phyloP scores from a whole-genome alignment of 1,140 invertebrate species.

The Philotrypesis tridentata region DNA sequence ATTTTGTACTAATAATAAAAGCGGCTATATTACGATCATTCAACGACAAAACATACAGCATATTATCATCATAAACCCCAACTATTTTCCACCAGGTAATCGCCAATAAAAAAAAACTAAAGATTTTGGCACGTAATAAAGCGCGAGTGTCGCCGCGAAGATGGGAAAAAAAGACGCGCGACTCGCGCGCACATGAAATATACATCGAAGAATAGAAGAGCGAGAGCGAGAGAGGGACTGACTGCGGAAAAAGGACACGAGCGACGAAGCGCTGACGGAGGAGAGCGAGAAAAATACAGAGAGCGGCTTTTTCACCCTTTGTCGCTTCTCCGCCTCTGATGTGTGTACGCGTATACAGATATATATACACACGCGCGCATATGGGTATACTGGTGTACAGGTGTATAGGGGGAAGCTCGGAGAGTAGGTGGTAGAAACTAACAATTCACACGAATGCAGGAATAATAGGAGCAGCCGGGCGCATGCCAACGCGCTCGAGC shows the following conservation, averaged over 20 bases:
- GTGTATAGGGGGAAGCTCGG: not conserved
- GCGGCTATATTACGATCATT: too few relatives aligned
- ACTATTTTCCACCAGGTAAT: too few relatives aligned
- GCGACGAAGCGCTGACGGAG: not conserved
- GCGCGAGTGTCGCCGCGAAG: too few relatives aligned
- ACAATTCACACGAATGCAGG: conserved; percentile 26
- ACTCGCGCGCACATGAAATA: not conserved
- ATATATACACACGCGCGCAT: not conserved
- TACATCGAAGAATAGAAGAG: not conserved
- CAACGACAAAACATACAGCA: too few relatives aligned
- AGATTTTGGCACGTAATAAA: too few relatives aligned
- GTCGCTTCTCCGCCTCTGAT: not conserved
- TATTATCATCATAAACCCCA: too few relatives aligned
- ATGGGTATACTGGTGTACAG: not conserved
- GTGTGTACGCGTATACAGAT: too few relatives aligned
- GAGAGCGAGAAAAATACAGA: not conserved
- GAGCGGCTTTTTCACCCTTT: not conserved
- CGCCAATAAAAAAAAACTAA: too few relatives aligned
- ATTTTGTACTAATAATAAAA: too few relatives aligned
- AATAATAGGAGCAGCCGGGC: conserved; percentile 47
- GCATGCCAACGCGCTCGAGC: conserved; percentile 54
- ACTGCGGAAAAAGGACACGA: not conserved
- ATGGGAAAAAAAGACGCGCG: too few relatives aligned
- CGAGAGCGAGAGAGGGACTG: not conserved
- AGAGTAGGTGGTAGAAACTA: conserved; percentile 49